Conservation (phyloP, 2,797 vertebrate species). For the Sandelia bainsii region DNA sequence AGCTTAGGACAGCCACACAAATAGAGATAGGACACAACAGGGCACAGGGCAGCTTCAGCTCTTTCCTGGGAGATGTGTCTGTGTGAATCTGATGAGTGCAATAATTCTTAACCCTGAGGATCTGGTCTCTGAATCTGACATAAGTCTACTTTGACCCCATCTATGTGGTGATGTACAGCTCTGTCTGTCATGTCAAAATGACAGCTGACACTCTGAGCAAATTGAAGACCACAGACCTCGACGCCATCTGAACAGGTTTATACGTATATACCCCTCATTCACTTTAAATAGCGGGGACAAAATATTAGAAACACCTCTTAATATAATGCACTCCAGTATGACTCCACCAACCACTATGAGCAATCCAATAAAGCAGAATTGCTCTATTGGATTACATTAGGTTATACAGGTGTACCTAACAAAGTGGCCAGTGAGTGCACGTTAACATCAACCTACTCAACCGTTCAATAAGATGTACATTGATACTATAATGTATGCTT, state of each 20-base stretch:
- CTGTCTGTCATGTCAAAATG: constrained; percentile 13
- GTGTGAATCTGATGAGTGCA: constrained; percentile 10
- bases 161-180: constrained; percentile 37
- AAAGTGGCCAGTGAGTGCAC: no score
- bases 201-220: constrained; percentile 48
- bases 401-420: no score
- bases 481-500: not conserved
- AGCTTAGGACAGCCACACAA: constrained; percentile 63
- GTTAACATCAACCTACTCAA: constrained; percentile 3
- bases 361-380: no score
- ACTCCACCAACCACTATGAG: no score
- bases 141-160: constrained; percentile 9
- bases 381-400: no score
- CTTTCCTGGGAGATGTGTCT: constrained; percentile 38
- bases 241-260: no score
- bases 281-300: no score
- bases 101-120: not conserved
- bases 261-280: no score
- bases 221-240: constrained; percentile 18
- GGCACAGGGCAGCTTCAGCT: constrained; percentile 29
- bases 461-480: no score
- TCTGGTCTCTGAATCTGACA: no score
- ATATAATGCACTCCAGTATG: no score
- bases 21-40: constrained; percentile 57
- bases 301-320: no score